phyloP scores from a whole-genome alignment of 2,113 vertebrate species.

The Paraplagusia blochii region DNA sequence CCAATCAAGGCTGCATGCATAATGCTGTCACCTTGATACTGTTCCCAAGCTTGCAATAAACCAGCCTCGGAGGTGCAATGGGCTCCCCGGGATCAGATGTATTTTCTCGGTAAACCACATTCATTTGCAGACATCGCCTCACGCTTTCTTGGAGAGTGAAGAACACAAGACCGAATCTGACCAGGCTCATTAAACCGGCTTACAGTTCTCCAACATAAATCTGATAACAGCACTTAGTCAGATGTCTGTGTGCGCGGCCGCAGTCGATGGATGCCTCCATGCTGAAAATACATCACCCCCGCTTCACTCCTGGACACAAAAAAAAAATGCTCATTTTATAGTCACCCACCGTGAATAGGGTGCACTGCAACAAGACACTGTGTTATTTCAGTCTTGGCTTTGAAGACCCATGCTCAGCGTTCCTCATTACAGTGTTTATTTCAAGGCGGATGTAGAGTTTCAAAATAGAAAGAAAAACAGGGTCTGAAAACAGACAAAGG shows the following conservation, averaged over 20 bases:
- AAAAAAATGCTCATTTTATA: conserved; percentile 7
- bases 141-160: conserved; percentile 3
- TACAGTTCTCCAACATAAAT: conserved; percentile 24
- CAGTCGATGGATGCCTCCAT: conserved; percentile 14
- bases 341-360: conserved; percentile 1
- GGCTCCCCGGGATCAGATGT: conserved; percentile 15
- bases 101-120: conserved; percentile 36
- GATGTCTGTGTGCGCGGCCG: conserved; percentile 7
- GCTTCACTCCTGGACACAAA: conserved; percentile 2
- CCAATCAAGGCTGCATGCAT: conserved; percentile 42
- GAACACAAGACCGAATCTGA: conserved; percentile 7
- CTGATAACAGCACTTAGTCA: conserved; percentile 25
- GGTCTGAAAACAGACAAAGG: conserved; percentile 20
- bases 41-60: conserved; percentile 43
- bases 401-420: conserved; percentile 19
- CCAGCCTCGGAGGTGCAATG: conserved; percentile 17
- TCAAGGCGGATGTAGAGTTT: conserved; percentile 40
- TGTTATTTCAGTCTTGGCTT: conserved; percentile 25
- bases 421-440: conserved; percentile 34
- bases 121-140: conserved; percentile 39
- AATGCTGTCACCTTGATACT: conserved; percentile 54
- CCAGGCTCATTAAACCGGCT: conserved; percentile 40
- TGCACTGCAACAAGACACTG: conserved; percentile 10
- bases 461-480: neutral
- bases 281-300: conserved; percentile 8